Base-by-base conservation (phyloP, 1,140 invertebrate species). In the Microvelia longipes region DNA sequence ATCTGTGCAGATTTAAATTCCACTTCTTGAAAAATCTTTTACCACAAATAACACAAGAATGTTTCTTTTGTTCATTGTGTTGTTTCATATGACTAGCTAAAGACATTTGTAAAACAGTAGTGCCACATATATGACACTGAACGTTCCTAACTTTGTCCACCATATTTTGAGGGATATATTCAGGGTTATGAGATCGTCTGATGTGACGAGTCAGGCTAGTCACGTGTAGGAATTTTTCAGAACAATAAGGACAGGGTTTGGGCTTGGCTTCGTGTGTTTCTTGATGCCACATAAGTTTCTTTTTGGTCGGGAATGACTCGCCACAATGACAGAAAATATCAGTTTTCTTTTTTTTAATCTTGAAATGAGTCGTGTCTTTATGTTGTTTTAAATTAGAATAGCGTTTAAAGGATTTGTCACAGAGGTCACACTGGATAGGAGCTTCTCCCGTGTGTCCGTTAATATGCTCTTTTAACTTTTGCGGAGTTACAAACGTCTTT, bases 321-420 rank as follows among this genome's bases (percentile, higher is more conserved):
- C 90, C 90, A 77, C 90, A 93, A 68, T 87, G 84, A 74, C 89
- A 90, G 74, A 91, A 87, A 75, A 86, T 92, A 77, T 92, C 90
- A 76, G 90, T 89, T 1, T 84, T 73, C 73, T 87, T 87, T 68
- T 83, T 84, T 73, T 87, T 87, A 25, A 85, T 81, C 72, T 87
- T 83, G 24, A 87, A 80, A 75, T 88, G 87, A 77, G 86, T 85
- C 5, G 83, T 80, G 74, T 88, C 90, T 73, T 88, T 87, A 78
- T 94, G 92, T 75, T 92, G 90, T 15, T 91, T 89, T 74, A 94
- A 83, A 78, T 92, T 93, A 68, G 90, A 92, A 78, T 92, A 88
- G 19, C 91, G 83, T 27, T 88, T 84, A 78, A 94, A 94, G n/a
- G 86, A 87, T 76, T 90, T 87, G 73, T 88, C 86, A 77, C 92